Conservation (phyloP, 2,797 vertebrate genomes). For the Enoplosus armatus region DNA sequence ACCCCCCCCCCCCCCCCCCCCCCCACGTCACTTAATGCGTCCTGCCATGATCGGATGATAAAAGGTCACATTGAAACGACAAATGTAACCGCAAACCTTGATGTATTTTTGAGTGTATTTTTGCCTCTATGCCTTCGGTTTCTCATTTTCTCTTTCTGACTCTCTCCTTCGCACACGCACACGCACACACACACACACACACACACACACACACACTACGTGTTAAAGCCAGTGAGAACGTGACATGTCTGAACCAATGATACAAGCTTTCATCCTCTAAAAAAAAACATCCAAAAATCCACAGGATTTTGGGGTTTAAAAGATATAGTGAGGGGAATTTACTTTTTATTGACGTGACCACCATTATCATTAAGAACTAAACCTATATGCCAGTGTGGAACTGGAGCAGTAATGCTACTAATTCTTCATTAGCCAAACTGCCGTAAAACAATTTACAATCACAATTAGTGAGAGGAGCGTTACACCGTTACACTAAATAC, state of each 20-base stretch:
- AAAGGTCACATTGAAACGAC: constrained; percentile 78
- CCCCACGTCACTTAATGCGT: constrained; percentile 55
- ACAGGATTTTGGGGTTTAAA: constrained; percentile 17
- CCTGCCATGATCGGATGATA: constrained; percentile 64
- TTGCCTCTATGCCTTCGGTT: constrained; percentile 47
- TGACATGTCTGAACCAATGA: constrained; percentile 5
- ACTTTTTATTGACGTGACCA: constrained; percentile 7
- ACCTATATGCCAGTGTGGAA: not conserved
- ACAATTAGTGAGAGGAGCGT: too few species aligned
- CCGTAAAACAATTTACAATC: not conserved
- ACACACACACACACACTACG: not conserved
- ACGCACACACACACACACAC: not conserved
- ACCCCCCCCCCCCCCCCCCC: too few species aligned
- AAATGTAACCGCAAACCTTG: constrained; percentile 70
- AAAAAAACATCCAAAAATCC: not conserved
- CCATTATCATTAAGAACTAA: not conserved
- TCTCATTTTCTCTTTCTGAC: constrained; percentile 51
- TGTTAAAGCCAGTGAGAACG: constrained; percentile 17
- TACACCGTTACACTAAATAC: constrained; percentile 12
- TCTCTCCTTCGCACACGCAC: not conserved
- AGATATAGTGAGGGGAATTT: constrained; percentile 21
- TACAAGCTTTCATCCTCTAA: constrained; percentile 15
- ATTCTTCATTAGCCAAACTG: constrained; percentile 17
- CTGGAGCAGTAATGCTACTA: constrained; percentile 1
- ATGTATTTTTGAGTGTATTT: constrained; percentile 66